These are phyloP conservation scores for Drosophila histrio DNA, from an alignment of 2,888 invertebrate species.

Conservation along the genomic window DNA sequence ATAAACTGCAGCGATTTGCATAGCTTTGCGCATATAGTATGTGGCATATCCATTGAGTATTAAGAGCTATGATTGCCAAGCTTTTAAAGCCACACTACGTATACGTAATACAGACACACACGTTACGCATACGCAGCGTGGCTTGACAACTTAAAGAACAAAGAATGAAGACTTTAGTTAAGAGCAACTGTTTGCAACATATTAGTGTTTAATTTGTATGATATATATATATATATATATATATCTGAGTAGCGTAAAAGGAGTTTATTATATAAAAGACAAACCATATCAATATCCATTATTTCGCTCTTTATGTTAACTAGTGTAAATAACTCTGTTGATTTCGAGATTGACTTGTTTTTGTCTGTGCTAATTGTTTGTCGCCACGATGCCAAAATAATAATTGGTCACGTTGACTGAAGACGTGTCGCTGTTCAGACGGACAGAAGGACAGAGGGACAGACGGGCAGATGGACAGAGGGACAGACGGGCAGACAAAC, in stretches of 20 bases:
- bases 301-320: no score
- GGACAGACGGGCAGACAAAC: background rate
- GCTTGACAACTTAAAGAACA: background rate
- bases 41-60: constrained; percentile 6
- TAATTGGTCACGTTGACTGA: constrained; percentile 65
- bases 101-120: background rate
- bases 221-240: no score
- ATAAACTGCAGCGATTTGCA: constrained; percentile 55
- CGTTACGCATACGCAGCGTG: constrained; percentile 1
- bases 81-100: constrained; percentile 10
- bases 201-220: no score
- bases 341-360: constrained; percentile 35
- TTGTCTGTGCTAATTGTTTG: constrained; percentile 64
- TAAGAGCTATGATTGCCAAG: constrained; percentile 5
- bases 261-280: background rate
- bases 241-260: no score
- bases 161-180: no score
- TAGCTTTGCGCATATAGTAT: constrained; percentile 27
- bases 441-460: background rate
- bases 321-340: constrained; percentile 25
- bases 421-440: constrained; percentile 25
- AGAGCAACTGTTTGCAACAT: no score
- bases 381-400: constrained; percentile 49
- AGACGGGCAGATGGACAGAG: background rate
- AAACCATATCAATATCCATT: background rate